Base-by-base conservation (phyloP, 1,140 invertebrate genomes). In the Eulimnadia texana region DNA sequence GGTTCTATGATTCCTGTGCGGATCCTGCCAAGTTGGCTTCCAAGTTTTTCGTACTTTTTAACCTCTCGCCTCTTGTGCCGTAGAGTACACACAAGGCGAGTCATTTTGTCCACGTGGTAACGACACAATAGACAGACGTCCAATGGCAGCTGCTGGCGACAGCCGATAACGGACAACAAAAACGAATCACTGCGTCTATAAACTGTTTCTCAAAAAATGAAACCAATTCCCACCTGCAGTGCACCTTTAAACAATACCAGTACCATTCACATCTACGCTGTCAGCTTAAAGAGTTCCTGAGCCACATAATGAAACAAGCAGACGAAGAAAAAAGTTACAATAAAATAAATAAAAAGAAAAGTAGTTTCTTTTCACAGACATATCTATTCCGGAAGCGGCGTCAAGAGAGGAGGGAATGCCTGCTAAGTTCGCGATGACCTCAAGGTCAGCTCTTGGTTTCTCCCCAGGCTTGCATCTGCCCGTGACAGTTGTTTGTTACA, bases 81-180 rank as follows among this genome's bases (percentile, higher is more conserved):
- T 42, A 42, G 33, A 16, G 33, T 42, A 29, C 27, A 52, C 11
- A n/a, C 24, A 23, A 54, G 28, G 29, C 27, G 55, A 33, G 55
- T 23, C 27, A 23, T 28, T 29, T 57, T 57, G 55, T 57, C 55
- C 55, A 20, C 55, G 28, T 57, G 55, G 27, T 57, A 57, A 33
- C 55, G 55, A 57, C 55, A 57, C 55, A 57, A 57, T 57, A 56
- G 55, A 33, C 20, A 20, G 20, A 57, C 55, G 55, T 57, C 55
- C 55, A 33, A 33, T 33, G 29, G 33, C 55, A 57, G 55, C 55
- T 57, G 55, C 55, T 57, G 55, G 27, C 33, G 55, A 57, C 55
- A 33, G 55, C 55, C 55, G 55, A 57, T 57, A 57, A 57, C 27
- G 55, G 11, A 19, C 50, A 47, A 27, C 52, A 27, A 57, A 57